phyloP scores from a whole-genome alignment of 2,888 invertebrate genomes.

The Odontomyia ornata region DNA sequence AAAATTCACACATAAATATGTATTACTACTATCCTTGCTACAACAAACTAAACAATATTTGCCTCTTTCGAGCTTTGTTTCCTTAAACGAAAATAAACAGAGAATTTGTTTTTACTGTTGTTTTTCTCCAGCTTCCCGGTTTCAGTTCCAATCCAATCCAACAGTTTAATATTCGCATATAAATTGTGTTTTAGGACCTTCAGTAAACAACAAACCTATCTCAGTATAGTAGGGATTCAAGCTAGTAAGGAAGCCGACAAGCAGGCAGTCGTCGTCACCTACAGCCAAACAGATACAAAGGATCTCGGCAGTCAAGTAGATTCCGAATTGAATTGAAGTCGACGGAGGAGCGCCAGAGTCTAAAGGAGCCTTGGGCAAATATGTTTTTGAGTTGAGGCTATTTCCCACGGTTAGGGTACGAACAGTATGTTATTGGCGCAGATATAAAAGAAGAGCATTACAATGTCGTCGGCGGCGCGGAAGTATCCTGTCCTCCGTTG shows the following conservation, averaged over 20 bases:
- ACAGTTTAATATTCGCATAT: slow-evolving; percentile 46
- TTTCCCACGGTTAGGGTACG: slow-evolving; percentile 33
- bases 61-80: slow-evolving; percentile 41
- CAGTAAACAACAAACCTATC: slow-evolving; percentile 22
- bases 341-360: background rate
- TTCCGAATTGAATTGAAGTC: background rate
- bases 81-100: slow-evolving; percentile 45
- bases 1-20: slow-evolving; percentile 5
- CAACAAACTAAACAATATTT: slow-evolving; percentile 11
- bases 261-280: background rate
- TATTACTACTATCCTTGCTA: background rate
- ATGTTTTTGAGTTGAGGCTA: slow-evolving; percentile 17
- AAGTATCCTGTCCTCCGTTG: background rate
- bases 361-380: slow-evolving; percentile 16
- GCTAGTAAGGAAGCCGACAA: background rate
- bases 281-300: background rate
- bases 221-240: too few relatives aligned
- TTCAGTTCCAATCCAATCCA: slow-evolving; percentile 41
- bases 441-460: slow-evolving; percentile 31
- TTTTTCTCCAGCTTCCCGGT: slow-evolving; percentile 26
- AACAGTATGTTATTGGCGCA: background rate
- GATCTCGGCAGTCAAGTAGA: background rate
- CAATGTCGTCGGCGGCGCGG: background rate
- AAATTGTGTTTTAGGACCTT: slow-evolving; percentile 46
- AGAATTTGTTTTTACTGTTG: slow-evolving; percentile 41